phyloP scores from a whole-genome alignment of 2,797 vertebrate species.

The Tadarida brasiliensis region DNA sequence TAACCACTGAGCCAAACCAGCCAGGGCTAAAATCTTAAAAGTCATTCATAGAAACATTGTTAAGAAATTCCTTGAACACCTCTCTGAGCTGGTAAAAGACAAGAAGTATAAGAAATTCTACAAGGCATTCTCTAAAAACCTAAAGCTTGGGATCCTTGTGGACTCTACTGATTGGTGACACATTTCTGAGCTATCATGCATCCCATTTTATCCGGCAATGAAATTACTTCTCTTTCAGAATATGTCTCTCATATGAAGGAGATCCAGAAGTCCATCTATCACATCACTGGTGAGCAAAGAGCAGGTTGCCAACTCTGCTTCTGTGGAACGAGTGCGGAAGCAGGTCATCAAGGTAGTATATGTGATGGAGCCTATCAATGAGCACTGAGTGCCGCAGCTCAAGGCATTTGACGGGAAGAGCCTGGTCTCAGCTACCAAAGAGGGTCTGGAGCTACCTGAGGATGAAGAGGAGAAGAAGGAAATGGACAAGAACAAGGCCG shows the following conservation, averaged over 20 bases:
- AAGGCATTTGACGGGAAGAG: conserved; percentile 98
- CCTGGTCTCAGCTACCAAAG: conserved; percentile 95
- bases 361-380: conserved; percentile 96
- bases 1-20: too few species aligned
- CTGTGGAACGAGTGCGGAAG: conserved; percentile 95
- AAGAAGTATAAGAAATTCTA: conserved; percentile 98
- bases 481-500: conserved; percentile 96
- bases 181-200: conserved; percentile 95
- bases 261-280: too few species aligned
- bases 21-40: conserved; percentile 92
- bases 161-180: conserved; percentile 95
- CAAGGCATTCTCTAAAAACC: conserved; percentile 96
- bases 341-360: conserved; percentile 96
- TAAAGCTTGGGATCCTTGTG: conserved; percentile 95
- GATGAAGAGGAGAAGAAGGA: conserved; percentile 98
- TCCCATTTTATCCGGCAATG: conserved; percentile 93
- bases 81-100: conserved; percentile 94
- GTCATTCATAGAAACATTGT: conserved; percentile 97
- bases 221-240: conserved; percentile 91
- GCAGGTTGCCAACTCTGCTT: conserved; percentile 96
- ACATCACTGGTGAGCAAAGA: conserved; percentile 96
- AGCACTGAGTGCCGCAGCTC: conserved; percentile 96
- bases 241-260: too few species aligned
- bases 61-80: conserved; percentile 97
- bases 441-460: conserved; percentile 84